Evolutionary conservation across 2,113 vertebrate genomes (phyloP), one percentile per base, ranked within the genome.

Genomic region (Silurus meridionalis): DNA sequence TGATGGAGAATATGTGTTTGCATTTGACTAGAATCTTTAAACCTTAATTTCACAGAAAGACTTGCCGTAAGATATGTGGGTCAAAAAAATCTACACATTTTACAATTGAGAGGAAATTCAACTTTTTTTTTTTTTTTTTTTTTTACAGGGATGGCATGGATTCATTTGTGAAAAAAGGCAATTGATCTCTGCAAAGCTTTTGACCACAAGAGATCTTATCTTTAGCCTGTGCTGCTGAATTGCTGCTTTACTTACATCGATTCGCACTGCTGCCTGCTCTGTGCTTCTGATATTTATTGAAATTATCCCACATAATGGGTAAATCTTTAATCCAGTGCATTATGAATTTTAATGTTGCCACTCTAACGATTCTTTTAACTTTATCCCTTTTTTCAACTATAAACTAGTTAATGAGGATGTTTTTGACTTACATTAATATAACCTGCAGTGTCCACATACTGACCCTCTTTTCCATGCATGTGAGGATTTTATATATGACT

Each of bases 221-320:
- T 61, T 71, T 19, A 69, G 78, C 66, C 82, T 83, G 86, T 80
- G 78, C 69, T 83, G 69, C 53, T 69, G 83, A 84, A 77, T 69
- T 84, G 77, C 75, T 87, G 82, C 83, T 84, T 87, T 84, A 84
- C 67, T 83, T 81, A 37, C 86, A 87, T 89, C 28, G 86, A 89
- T 89, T 87, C 5, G 53, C 52, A 7, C 64, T 74, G 63, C 67
- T 57, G 71, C 13, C 58, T 77, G 11, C 13, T 52, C 66, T 75
- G 28, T 60, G 50, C 80, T 86, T 57, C 58, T 61, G 72, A 80
- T 84, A 61, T 87, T 86, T 80, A 84, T 79, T 85, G 79, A 75
- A 63, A 50, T 83, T 84, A 75, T 85, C 83, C 63, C 14, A 53
- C 74, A 50, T 87, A 87, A 87, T 87, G 83, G 67, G 78, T 63